Evolutionary conservation across 1,140 invertebrate species (phyloP), one percentile per base, ranked within the genome.

Genomic region (Hetaerina americana): DNA sequence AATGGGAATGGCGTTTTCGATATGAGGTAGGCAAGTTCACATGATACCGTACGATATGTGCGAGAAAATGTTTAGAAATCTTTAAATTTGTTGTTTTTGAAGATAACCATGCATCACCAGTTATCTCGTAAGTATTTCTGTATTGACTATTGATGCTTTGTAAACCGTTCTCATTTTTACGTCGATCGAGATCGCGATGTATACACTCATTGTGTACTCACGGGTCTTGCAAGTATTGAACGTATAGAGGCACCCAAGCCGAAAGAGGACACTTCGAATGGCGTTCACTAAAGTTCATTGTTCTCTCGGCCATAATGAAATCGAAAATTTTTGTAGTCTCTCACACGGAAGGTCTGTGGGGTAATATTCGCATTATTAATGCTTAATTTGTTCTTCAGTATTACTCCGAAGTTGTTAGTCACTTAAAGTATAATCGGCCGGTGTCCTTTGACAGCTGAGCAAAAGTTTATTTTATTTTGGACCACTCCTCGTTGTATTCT

Each of bases 1-100:
- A 82, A 82, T 82, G 81, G 81, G 78, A 79, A 78, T 74, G 76
- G 77, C 73, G 77, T 75, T 79, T 74, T 78, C 73, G 71, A 74
- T 72, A 70, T 72, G 66, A 75, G 74, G 78, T 79, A 78, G 72
- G 74, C 73, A 69, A 74, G 77, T 78, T 76, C 77, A 77, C 76
- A 77, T 72, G 77, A 77, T 77, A 78, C 75, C 70, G 74, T 75
- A 75, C 75, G 75, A 75, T 77, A 78, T 78, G 77, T 78, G 76
- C 74, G 76, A 76, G 76, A 74, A 77, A 75, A 74, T 74, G 74
- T 75, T 77, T 77, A 75, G 74, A 75, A 75, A 74, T 76, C 76
- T 72, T 26, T 40, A 75, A 74, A 74, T 72, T 73, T 76, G 75
- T 75, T 75, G 75, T 72, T 73, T 74, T 72, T 18, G 18, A 26